phyloP scores from a whole-genome alignment of 2,113 vertebrate species.

The Grammomys dolichurus region DNA sequence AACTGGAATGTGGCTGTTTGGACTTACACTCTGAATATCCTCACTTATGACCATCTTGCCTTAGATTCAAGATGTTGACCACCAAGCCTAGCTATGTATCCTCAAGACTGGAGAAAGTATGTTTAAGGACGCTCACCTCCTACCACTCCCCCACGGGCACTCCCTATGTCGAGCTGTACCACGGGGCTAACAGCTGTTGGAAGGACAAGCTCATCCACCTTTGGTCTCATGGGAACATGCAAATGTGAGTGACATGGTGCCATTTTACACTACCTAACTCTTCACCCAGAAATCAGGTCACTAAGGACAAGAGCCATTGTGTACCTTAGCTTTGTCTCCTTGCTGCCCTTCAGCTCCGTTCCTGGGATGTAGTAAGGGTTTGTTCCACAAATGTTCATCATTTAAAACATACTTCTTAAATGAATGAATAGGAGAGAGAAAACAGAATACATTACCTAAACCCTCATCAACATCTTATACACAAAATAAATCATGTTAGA shows the following conservation, averaged over 20 bases:
- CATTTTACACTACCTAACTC: not conserved
- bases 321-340: not conserved
- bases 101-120: not conserved
- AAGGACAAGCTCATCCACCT: rapidly evolving
- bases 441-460: not conserved
- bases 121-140: not conserved
- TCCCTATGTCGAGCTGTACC: not conserved
- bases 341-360: not conserved
- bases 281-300: not conserved
- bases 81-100: not conserved
- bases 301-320: not conserved
- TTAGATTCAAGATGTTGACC: not conserved
- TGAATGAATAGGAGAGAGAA: conserved; percentile 5
- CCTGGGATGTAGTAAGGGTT: not conserved
- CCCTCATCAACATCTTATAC: not conserved
- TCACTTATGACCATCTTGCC: not conserved
- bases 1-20: no score
- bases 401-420: conserved; percentile 22
- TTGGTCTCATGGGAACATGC: rapidly evolving
- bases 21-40: not conserved
- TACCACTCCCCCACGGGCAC: rapidly evolving
- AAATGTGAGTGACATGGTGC: not conserved
- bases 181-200: rapidly evolving
- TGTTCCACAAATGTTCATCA: not conserved
- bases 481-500: conserved; percentile 54